Percentiles rank a stretch among this genome's conserved stretches.
Evolutionary conservation across 1,140 invertebrate species (phyloP).

Genomic region (Eumaeus atala): DNA sequence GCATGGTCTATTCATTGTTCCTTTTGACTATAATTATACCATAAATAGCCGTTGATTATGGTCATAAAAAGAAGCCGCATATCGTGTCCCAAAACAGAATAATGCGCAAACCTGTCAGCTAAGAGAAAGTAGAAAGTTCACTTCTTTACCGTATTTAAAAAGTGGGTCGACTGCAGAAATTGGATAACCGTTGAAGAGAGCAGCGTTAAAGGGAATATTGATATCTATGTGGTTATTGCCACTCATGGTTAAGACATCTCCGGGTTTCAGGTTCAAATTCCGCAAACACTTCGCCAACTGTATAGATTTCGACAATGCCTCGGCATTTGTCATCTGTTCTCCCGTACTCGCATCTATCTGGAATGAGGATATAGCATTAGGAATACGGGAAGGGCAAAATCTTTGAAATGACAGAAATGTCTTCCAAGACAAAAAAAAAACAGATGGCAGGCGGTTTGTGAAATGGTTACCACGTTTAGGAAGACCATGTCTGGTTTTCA

Average conservation of each 20-base stretch:
- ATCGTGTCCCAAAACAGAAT: too few species aligned
- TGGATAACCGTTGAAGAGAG: constrained; percentile 58
- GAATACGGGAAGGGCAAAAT: too few species aligned
- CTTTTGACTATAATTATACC: too few species aligned
- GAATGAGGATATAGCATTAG: constrained; percentile 11
- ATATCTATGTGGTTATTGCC: constrained; percentile 67
- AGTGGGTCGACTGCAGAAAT: constrained; percentile 43
- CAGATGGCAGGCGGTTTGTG: too few species aligned
- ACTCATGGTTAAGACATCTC: constrained; percentile 60
- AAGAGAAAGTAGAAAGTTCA: neutral
- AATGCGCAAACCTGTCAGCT: neutral
- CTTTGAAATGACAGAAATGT: too few species aligned
- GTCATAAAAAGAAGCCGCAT: too few species aligned
- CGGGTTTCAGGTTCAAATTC: constrained; percentile 53
- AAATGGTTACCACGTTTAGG: too few species aligned
- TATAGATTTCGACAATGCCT: constrained; percentile 52
- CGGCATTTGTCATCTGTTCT: constrained; percentile 51
- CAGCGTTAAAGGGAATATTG: constrained; percentile 62
- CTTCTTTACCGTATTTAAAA: constrained; percentile 47
- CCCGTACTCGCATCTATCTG: constrained; percentile 71
- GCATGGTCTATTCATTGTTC: too few species aligned
- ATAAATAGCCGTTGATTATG: too few species aligned
- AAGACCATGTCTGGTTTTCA: too few species aligned
- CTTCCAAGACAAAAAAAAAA: too few species aligned
- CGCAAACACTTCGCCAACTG: constrained; percentile 63